Evolutionary conservation across 2,113 vertebrate genomes (phyloP).

Genomic region (Hiodon tergisus): DNA sequence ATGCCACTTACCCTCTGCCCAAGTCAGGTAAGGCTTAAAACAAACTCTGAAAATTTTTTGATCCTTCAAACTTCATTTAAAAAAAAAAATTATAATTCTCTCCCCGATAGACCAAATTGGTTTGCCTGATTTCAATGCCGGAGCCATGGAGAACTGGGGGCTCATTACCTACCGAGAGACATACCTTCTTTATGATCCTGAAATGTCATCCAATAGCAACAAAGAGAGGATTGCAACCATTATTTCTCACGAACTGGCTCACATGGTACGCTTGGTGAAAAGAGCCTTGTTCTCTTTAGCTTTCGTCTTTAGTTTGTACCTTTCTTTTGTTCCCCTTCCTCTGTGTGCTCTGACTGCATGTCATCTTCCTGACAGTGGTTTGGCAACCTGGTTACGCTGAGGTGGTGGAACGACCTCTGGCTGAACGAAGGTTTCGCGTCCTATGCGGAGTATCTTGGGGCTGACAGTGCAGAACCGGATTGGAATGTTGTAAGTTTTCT

Average conservation of each 20-base stretch:
- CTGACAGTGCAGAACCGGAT: constrained; percentile 46
- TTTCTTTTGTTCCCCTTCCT: not conserved
- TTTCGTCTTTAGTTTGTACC: not conserved
- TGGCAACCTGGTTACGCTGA: constrained; percentile 85
- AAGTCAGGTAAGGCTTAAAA: constrained; percentile 70
- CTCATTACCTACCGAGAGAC: constrained; percentile 86
- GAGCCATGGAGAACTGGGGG: constrained; percentile 96
- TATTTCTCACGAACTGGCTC: constrained; percentile 82
- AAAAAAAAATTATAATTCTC: not conserved
- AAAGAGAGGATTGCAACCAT: constrained; percentile 76
- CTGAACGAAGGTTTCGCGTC: constrained; percentile 94
- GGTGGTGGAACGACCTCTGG: constrained; percentile 96
- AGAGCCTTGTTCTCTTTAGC: not conserved
- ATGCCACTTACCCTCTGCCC: constrained; percentile 65
- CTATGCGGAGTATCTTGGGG: constrained; percentile 86
- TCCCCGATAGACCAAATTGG: constrained; percentile 74
- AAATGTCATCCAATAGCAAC: constrained; percentile 71
- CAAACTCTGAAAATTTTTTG: too few relatives aligned
- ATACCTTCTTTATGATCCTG: constrained; percentile 59
- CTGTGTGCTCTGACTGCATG: not conserved
- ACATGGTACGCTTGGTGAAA: constrained; percentile 67
- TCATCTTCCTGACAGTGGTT: constrained; percentile 76
- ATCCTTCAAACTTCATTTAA: not conserved
- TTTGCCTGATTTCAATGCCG: constrained; percentile 82
- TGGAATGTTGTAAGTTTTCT: constrained; percentile 75